Conservation (phyloP, 1,140 invertebrate genomes). For the Brachionus manjavacas region DNA sequence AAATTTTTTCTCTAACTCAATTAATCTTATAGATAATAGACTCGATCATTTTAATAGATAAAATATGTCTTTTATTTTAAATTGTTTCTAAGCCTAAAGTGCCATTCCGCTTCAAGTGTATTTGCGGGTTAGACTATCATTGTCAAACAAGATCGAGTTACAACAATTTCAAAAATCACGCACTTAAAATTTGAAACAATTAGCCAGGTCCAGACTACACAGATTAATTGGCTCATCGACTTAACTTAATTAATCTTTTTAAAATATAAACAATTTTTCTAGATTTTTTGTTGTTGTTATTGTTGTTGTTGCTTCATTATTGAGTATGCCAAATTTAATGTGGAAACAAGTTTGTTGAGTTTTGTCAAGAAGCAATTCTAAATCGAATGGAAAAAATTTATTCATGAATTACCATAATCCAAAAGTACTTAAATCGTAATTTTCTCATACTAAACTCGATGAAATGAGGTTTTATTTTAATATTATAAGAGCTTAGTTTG, state of each 20-base stretch:
- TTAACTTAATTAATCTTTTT: constrained; percentile 17
- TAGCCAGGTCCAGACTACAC: not conserved
- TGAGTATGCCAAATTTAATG: not conserved
- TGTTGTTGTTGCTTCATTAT: not conserved
- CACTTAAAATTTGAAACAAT: not conserved
- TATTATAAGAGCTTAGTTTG: not conserved
- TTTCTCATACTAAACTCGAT: not conserved
- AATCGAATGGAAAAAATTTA: not conserved
- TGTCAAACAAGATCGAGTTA: not conserved
- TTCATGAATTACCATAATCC: not conserved
- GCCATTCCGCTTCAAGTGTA: not conserved
- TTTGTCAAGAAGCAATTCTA: not conserved
- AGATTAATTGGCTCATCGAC: constrained; percentile 18
- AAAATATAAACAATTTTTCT: not conserved
- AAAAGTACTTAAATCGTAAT: not conserved
- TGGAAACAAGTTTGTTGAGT: not conserved
- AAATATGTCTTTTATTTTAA: not conserved
- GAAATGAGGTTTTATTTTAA: not conserved
- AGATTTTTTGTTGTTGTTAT: not conserved
- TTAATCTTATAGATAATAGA: not conserved
- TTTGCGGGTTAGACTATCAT: not conserved
- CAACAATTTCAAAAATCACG: not conserved
- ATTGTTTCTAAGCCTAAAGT: not conserved
- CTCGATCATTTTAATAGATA: not conserved
- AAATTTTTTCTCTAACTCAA: not conserved